Conservation (phyloP, 2,113 vertebrate genomes). For the Hypocryptadius cinnamomeus region DNA sequence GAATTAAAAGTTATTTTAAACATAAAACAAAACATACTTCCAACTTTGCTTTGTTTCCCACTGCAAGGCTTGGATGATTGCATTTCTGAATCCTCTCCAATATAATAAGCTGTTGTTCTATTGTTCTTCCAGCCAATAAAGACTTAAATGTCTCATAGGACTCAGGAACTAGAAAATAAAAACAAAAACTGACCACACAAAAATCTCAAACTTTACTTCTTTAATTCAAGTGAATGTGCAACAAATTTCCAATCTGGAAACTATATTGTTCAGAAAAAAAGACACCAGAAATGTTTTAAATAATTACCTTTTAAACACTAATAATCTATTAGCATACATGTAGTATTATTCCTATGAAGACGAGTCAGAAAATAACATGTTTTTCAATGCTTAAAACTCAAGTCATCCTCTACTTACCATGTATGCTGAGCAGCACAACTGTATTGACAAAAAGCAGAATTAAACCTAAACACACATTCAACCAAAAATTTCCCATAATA, state of each 20-base stretch:
- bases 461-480: background rate
- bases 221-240: background rate
- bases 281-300: background rate
- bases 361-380: background rate
- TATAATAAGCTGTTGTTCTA: slow-evolving; percentile 80
- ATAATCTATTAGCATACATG: background rate
- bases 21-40: slow-evolving; percentile 68
- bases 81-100: slow-evolving; percentile 88
- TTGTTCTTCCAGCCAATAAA: slow-evolving; percentile 72
- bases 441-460: background rate
- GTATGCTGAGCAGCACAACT: background rate
- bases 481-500: background rate
- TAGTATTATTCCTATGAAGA: background rate
- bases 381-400: background rate
- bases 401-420: background rate
- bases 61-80: slow-evolving; percentile 87
- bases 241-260: background rate
- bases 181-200: background rate
- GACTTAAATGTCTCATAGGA: slow-evolving; percentile 71
- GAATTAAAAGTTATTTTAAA: background rate
- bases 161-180: slow-evolving; percentile 75
- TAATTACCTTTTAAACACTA: background rate
- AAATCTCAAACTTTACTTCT: background rate
- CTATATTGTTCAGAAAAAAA: background rate
- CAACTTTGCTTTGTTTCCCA: slow-evolving; percentile 87